Evolutionary conservation across 2,888 invertebrate species (phyloP).

Genomic region (Heterodera filipjevi): DNA sequence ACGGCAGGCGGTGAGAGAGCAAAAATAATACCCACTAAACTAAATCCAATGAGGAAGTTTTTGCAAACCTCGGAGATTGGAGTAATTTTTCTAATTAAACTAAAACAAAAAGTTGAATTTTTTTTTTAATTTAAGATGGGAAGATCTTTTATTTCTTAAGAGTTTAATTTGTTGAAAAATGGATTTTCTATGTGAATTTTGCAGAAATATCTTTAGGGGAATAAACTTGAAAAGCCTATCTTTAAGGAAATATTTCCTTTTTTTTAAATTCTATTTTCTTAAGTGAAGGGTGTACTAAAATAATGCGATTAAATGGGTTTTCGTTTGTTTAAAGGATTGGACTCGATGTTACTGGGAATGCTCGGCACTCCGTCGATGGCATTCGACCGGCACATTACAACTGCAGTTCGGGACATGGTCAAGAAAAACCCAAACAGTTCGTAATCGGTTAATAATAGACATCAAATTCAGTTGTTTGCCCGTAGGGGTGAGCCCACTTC

Average conservation of each 20-base stretch:
- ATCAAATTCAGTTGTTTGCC: conserved; percentile 42
- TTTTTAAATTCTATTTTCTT: too few species aligned
- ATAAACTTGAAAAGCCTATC: too few species aligned
- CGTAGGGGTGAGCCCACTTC: conserved; percentile 84
- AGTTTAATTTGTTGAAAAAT: too few species aligned
- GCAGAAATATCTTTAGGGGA: too few species aligned
- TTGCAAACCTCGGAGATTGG: too few species aligned
- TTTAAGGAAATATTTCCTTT: too few species aligned
- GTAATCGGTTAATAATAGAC: neutral
- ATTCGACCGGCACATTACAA: conserved; percentile 62
- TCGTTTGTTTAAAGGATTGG: conserved; percentile 47
- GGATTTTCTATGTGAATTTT: too few species aligned
- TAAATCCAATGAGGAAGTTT: neutral
- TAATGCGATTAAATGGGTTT: conserved; percentile 7
- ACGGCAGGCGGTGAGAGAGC: conserved; percentile 27
- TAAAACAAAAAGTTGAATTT: too few species aligned
- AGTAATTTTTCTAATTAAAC: too few species aligned
- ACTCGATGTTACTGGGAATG: conserved; percentile 63
- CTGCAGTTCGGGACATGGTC: conserved; percentile 40
- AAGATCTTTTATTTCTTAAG: too few species aligned
- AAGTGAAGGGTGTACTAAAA: too few species aligned
- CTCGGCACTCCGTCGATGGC: conserved; percentile 65
- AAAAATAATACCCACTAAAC: neutral
- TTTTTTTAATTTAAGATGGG: too few species aligned
- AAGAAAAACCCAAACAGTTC: neutral